Conservation (phyloP, 2,113 vertebrate species). For the Indri indri region DNA sequence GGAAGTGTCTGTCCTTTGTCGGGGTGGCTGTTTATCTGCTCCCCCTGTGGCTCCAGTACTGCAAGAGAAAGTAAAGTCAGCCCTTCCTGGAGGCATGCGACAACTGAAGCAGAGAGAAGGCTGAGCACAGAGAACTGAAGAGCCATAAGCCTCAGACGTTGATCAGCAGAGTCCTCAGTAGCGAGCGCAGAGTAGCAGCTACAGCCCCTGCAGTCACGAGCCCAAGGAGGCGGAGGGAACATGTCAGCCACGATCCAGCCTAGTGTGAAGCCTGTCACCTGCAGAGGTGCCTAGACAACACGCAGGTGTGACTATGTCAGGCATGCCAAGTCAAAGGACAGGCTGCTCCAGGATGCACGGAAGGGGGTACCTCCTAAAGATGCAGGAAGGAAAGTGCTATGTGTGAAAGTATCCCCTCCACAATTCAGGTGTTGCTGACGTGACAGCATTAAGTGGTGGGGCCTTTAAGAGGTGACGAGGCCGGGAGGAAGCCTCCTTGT, state of each 20-base stretch:
- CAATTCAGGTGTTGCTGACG: background rate
- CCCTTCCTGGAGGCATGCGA: background rate
- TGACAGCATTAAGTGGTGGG: background rate
- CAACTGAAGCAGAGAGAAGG: background rate
- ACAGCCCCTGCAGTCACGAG: background rate
- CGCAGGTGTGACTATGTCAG: background rate
- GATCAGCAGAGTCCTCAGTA: no score
- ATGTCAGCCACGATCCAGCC: accelerated
- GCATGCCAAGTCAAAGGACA: background rate
- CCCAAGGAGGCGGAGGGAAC: background rate
- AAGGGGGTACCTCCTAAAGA: background rate
- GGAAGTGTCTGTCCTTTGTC: background rate
- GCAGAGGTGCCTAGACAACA: background rate
- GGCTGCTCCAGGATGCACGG: background rate
- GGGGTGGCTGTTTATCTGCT: background rate
- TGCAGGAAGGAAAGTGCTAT: background rate
- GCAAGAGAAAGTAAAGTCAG: background rate
- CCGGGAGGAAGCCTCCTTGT: background rate
- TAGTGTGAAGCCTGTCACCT: background rate
- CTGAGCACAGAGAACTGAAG: background rate
- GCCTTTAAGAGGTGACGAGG: background rate
- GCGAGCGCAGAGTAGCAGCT: accelerated
- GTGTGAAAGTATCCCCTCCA: background rate
- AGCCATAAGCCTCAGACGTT: background rate
- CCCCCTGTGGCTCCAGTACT: background rate